Percentiles rank a stretch among this genome's conserved stretches.
Evolutionary conservation across 2,888 invertebrate species (phyloP).

Genomic region (Leptogaster cylindrica): DNA sequence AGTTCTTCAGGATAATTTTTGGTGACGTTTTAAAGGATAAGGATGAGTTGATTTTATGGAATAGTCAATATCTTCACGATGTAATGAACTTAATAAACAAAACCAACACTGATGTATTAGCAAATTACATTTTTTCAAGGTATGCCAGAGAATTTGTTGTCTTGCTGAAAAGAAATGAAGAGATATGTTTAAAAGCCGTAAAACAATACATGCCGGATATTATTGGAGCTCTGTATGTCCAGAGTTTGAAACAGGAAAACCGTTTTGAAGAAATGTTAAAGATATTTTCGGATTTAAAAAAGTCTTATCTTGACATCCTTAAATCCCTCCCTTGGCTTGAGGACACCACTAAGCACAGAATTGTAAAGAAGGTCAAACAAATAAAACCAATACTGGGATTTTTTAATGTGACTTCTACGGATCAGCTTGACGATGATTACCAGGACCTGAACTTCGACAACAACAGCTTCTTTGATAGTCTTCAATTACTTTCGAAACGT

Average conservation of each 20-base stretch:
- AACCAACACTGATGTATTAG: slow-evolving; percentile 10
- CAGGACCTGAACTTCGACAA: neutral
- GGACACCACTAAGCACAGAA: neutral
- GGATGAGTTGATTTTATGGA: neutral
- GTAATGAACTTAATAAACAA: neutral
- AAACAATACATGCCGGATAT: slow-evolving; percentile 14
- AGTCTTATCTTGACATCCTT: neutral
- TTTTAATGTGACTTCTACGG: neutral
- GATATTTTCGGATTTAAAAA: slow-evolving; percentile 6
- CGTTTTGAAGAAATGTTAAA: neutral
- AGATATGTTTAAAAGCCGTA: neutral
- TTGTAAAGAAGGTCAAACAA: neutral
- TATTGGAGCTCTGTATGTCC: neutral
- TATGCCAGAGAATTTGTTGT: neutral
- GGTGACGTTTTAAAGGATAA: neutral
- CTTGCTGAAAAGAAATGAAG: neutral
- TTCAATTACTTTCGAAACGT: neutral
- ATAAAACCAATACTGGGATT: slow-evolving; percentile 14
- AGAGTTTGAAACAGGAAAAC: neutral
- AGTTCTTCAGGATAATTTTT: neutral
- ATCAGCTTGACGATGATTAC: slow-evolving; percentile 1
- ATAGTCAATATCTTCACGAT: slow-evolving; percentile 1
- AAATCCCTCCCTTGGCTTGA: slow-evolving; percentile 9
- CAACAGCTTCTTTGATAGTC: neutral
- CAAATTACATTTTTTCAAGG: slow-evolving; percentile 28